Base-by-base conservation (phyloP, 2,113 vertebrate genomes). In the Peromyscus leucopus region DNA sequence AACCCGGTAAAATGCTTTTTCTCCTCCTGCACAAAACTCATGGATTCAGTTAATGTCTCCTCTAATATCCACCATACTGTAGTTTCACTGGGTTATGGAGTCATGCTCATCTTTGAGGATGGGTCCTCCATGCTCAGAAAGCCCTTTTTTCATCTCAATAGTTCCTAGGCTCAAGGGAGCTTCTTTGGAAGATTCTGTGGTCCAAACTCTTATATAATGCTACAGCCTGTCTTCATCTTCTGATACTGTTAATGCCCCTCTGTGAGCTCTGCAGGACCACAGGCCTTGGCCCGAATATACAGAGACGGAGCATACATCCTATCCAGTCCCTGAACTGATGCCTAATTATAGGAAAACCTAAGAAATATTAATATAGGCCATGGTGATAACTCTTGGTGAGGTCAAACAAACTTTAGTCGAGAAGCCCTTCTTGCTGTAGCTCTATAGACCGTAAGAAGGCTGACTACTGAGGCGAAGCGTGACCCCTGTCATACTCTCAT, bases 291-390 rank as follows among this genome's bases (percentile, higher is more conserved):
- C 51, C 2, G n/a, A 63, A 55, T 78, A 48, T 91, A n/a, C n/a
- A 42, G 39, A 82, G 42, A 15, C 42, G 90, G 61, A 92, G 28
- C 65, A 4, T 63, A 7, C 28, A 90, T 90, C 85, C 95, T 96
- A 65, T 59, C 31, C 86, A 87, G 48, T 87, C 42, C n/a, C 10
- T 0, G 0, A 21, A 31, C 48, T 75, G 72, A 63, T 80, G 10
- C 2, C 19, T 63, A 86, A 48, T 89, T 16, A 71, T 2, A 28
- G 10, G 46, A 57, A 86, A 92, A 69, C 67, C 63, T 69, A 63
- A 82, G 65, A 63, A 71, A 42, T 28, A 7, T 5, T 15, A 6
- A 19, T 67, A 48, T 0, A 42, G 42, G 76, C 51, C 51, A 39
- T 17, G 4, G 11, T 36, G 31, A 88, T 72, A 24, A 78, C 22